Percentiles rank a stretch among this genome's conserved stretches.
Conservation (phyloP, 2,888 invertebrate species). For the Caenorhabditis afra region DNA sequence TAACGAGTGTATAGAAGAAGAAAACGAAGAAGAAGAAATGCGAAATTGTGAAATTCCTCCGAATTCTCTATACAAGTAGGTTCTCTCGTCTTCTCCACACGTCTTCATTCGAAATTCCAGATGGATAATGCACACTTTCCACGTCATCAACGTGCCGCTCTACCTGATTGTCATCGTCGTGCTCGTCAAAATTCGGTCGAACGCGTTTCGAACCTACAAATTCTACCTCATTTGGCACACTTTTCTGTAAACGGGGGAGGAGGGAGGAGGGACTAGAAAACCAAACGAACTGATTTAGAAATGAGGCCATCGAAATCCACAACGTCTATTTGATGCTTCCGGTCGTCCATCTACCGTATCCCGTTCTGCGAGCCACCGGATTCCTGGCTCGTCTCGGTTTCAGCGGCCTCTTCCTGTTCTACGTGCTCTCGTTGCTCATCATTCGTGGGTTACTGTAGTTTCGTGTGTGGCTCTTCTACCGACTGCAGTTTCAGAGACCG, state of each 20-base stretch:
- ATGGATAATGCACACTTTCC: slow-evolving; percentile 11
- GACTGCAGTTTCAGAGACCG: slow-evolving; percentile 22
- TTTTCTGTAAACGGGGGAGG: not conserved
- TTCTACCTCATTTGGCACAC: slow-evolving; percentile 40
- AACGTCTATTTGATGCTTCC: slow-evolving; percentile 34
- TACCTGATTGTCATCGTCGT: slow-evolving; percentile 11
- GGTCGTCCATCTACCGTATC: slow-evolving; percentile 35
- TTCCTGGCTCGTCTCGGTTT: slow-evolving; percentile 13
- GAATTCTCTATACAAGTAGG: no score
- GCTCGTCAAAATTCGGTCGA: slow-evolving; percentile 15
- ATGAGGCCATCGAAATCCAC: slow-evolving; percentile 21
- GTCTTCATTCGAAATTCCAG: no score
- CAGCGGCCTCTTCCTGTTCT: slow-evolving; percentile 36
- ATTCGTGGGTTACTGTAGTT: slow-evolving; percentile 20
- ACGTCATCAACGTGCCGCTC: slow-evolving; percentile 17
- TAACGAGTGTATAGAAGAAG: no score
- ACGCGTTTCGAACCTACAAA: slow-evolving; percentile 22
- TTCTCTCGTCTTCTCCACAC: no score
- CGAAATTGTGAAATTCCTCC: no score
- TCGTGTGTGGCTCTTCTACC: not conserved
- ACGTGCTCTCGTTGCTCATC: slow-evolving; percentile 18
- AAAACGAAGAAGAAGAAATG: no score
- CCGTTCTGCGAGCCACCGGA: slow-evolving; percentile 27
- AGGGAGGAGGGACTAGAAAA: not conserved
- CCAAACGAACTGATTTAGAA: slow-evolving; percentile 4